Evolutionary conservation across 2,888 invertebrate species (phyloP), one percentile per base, ranked within the genome.

Genomic region (Sphaerophoria taeniata): DNA sequence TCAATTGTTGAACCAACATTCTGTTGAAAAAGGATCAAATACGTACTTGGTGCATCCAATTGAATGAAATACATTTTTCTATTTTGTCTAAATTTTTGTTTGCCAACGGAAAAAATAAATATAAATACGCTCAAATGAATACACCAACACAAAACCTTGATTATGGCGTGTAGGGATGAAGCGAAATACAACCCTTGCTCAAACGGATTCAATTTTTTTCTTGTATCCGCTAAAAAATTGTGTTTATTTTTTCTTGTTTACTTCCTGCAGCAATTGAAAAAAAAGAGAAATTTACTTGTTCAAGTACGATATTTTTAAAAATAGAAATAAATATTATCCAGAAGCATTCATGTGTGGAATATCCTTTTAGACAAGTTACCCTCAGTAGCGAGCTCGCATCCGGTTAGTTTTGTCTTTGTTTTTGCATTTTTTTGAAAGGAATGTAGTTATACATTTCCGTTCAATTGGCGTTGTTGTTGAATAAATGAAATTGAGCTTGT

Each of bases 211-310:
- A 63, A 12, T 34, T 49, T 49, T 31, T 5, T 36, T 49, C 6
- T 16, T 33, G 6, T 11, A 9, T 31, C 33, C n/a, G 14, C 16
- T 49, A 36, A 24, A 24, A 24, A 24, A 24, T 24, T 24, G 24
- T 24, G 14, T 49, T 63, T 65, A 3, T 65, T 65, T 45, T 65
- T 49, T 49, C 34, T 49, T 49, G 16, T 34, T 34, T 34, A 65
- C 36, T 36, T 65, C 49, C 65, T 49, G 34, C 4, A 14, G 7
- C 16, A 34, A 14, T 11, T 14, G 33, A 60, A 24, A 24, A 47
- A 34, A 63, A 33, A 45, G 33, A 31, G 6, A 0, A 7, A 16
- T 9, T 11, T 31, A 34, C 16, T 12, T 63, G 33, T 47, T 11
- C 14, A 63, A 63, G 45, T 14, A 36, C 45, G 45, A 63, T 45